A percentile compares a stretch with the other conserved stretches of the same genome.
Conservation (phyloP, 2,797 vertebrate species). For the Propithecus perrieri region DNA sequence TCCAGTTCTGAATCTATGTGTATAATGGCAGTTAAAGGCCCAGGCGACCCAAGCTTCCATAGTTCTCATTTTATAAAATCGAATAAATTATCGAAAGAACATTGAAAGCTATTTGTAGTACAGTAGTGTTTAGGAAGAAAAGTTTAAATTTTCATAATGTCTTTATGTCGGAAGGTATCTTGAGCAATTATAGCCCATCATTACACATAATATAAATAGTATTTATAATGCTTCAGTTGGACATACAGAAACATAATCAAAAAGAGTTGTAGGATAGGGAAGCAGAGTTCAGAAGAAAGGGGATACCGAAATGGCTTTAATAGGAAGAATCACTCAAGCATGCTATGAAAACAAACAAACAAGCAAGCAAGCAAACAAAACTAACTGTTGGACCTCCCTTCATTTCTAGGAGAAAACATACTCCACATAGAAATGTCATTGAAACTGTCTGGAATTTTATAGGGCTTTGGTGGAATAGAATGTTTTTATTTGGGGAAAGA, state of each 20-base stretch:
- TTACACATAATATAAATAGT: neutral
- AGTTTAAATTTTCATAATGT: conserved; percentile 2
- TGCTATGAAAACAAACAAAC: neutral
- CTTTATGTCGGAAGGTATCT: neutral
- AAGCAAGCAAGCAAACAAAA: neutral
- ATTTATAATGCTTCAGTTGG: neutral
- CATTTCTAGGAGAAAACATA: neutral
- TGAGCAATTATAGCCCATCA: neutral
- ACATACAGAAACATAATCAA: neutral
- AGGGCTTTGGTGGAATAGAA: neutral
- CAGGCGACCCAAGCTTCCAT: neutral
- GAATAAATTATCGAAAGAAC: neutral
- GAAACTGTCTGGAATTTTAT: neutral
- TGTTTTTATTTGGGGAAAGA: neutral
- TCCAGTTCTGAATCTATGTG: neutral
- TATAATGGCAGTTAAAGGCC: neutral
- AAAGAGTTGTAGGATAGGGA: neutral
- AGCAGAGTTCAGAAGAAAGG: conserved; percentile 26
- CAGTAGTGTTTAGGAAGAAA: neutral
- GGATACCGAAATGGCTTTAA: neutral
- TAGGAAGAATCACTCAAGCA: neutral
- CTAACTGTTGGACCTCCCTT: neutral
- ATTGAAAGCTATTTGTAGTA: neutral
- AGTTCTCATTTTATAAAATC: neutral
- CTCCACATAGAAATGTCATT: neutral